Evolutionary conservation across 2,888 invertebrate genomes (phyloP).

Genomic region (Amphipoea oculea): DNA sequence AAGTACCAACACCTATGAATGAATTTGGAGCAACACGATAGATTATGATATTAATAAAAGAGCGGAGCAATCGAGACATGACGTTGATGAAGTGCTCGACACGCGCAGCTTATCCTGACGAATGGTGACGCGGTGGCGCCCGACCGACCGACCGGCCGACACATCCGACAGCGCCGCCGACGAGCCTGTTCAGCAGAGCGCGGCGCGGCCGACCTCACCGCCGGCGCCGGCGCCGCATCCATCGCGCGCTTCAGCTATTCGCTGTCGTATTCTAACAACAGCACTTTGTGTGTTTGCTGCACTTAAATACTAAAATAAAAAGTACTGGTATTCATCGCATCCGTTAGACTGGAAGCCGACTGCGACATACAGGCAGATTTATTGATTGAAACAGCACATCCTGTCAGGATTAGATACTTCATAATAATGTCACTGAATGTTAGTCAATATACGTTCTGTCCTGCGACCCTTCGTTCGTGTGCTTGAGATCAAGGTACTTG

Average conservation of each 20-base stretch:
- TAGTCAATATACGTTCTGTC: too few species aligned
- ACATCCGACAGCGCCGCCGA: not conserved
- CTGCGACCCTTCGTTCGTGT: too few species aligned
- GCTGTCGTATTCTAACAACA: not conserved
- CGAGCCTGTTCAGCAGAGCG: not conserved
- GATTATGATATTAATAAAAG: slow-evolving; percentile 19
- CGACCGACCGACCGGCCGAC: not conserved
- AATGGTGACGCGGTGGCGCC: not conserved
- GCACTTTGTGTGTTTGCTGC: not conserved
- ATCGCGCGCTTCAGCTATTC: not conserved
- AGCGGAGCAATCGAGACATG: slow-evolving; percentile 10
- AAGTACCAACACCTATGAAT: not conserved
- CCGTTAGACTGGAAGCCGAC: too few species aligned
- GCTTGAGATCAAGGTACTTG: too few species aligned
- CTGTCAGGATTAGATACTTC: too few species aligned
- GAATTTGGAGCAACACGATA: not conserved
- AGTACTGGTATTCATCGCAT: too few species aligned
- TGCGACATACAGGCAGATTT: too few species aligned
- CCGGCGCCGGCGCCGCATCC: not conserved
- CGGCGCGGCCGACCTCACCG: not conserved
- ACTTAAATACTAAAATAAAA: too few species aligned
- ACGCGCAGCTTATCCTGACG: slow-evolving; percentile 22
- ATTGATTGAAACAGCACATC: too few species aligned
- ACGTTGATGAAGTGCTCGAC: slow-evolving; percentile 36
- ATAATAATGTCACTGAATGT: too few species aligned